Evolutionary conservation across 1,140 invertebrate genomes (phyloP), one percentile per base, ranked within the genome.

Genomic region (Papilio polytes): DNA sequence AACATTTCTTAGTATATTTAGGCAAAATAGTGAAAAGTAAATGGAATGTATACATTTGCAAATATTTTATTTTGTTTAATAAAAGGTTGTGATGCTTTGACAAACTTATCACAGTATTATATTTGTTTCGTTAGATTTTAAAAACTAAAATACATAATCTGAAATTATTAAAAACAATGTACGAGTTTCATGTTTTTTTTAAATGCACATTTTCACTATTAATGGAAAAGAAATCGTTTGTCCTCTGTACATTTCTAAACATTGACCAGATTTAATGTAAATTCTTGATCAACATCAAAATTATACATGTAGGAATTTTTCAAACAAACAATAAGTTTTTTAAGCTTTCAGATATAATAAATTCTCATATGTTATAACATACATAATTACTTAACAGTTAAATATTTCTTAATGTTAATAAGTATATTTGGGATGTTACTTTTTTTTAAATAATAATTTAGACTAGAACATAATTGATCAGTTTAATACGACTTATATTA

Each of bases 401-500:
- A 63, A 22, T 66, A 66, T 15, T 31, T 66, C 26, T 31, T 31
- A 66, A 26, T 66, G 63, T 70, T 31, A 66, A 66, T 80, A 80
- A 51, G 53, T 51, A 78, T 63, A 74, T 82, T 82, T 83, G 84
- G 84, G 84, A 84, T 85, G 82, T 80, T 20, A 82, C n/a, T 83
- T 83, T 83, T 81, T 82, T 81, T 81, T 80, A 77, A 70, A 63
- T 70, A 70, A 53, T 51, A 83, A 82, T 85, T 81, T 85, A 81
- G 84, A 85, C 84, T 85, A 85, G 84, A 85, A 82, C 74, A 83
- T 77, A 83, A 82, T 83, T 74, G 66, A 70, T 70, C 63, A 70
- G 31, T 70, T 31, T 70, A 31, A 31, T 13, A 66, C 3, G 12
- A 18, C 22, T 31, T 78, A 66, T 46, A 56, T n/a, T 70, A 56